Percentiles rank a stretch among this genome's conserved stretches.
Evolutionary conservation across 2,113 vertebrate species (phyloP).

Genomic region (Leptobrachium leishanense): DNA sequence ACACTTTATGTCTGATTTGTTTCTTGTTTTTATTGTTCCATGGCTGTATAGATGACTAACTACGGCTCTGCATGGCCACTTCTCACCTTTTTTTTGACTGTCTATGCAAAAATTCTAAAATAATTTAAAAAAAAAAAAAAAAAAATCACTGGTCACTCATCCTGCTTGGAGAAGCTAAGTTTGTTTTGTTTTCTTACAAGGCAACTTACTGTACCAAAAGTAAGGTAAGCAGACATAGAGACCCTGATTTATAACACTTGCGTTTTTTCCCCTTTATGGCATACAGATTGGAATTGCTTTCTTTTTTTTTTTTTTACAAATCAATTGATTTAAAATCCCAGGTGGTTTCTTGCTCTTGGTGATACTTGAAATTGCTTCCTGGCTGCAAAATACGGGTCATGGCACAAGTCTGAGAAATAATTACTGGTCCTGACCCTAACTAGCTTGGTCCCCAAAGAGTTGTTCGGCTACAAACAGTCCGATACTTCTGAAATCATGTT

Average conservation of each 20-base stretch:
- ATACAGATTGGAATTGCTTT: constrained; percentile 13
- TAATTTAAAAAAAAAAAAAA: no score
- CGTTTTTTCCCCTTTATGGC: background rate
- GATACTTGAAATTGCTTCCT: constrained; percentile 11
- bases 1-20: no score
- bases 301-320: background rate
- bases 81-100: no score
- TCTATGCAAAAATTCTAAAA: no score
- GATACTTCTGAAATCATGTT: background rate
- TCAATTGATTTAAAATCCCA: constrained; percentile 36
- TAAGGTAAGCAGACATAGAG: no score
- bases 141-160: no score
- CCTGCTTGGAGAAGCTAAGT: no score
- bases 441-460: background rate
- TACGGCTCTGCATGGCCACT: no score
- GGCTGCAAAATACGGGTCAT: constrained; percentile 33
- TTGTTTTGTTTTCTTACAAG: background rate
- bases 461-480: background rate
- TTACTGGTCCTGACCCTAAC: constrained; percentile 13
- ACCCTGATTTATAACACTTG: background rate
- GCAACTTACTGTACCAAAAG: no score
- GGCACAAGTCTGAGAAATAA: constrained; percentile 12
- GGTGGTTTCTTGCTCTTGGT: constrained; percentile 19
- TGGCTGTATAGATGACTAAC: no score
- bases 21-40: no score